phyloP scores from a whole-genome alignment of 35 echinoderm and acorn worm genomes.

The Heliocidaris tuberculata region DNA sequence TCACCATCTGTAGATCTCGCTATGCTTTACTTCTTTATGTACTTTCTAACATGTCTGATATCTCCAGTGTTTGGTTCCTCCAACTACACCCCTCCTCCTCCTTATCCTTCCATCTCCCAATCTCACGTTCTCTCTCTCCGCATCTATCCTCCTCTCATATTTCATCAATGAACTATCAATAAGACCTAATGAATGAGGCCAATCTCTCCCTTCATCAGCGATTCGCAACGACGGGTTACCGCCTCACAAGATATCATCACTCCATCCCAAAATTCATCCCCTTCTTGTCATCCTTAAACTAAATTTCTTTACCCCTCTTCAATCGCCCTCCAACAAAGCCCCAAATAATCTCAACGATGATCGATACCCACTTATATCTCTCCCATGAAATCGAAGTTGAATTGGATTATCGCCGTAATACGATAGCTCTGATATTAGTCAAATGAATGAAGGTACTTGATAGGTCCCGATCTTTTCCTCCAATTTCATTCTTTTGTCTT shows the following conservation, averaged over 20 bases:
- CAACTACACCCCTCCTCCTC: no score
- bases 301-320: background rate
- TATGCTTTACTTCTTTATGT: no score
- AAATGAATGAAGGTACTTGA: background rate
- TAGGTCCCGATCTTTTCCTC: background rate
- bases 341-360: background rate
- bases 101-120: background rate
- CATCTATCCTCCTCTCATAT: background rate
- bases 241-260: background rate
- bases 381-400: background rate
- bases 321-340: background rate
- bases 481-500: slow-evolving; percentile 4
- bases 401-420: background rate
- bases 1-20: no score
- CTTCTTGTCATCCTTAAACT: background rate
- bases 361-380: background rate
- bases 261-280: background rate
- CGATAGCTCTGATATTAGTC: background rate
- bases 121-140: background rate
- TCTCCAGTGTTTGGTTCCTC: no score
- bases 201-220: background rate
- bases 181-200: background rate
- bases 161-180: background rate
- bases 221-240: background rate
- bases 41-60: no score